Evolutionary conservation across 2,888 invertebrate genomes (phyloP), one percentile per base, ranked within the genome.

Genomic region (Pelosia muscerda): DNA sequence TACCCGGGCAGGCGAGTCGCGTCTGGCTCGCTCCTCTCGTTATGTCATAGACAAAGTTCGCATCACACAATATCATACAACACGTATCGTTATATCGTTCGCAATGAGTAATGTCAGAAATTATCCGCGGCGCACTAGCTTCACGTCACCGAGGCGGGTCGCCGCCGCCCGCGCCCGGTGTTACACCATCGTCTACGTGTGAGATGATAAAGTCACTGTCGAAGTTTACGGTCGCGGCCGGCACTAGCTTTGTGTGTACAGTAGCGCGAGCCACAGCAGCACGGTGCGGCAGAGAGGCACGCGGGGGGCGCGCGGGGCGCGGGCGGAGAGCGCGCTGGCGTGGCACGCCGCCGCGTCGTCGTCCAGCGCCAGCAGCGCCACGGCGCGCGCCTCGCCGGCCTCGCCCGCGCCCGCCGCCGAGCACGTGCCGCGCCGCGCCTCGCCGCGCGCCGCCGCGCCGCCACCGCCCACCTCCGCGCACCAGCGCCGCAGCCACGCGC

Each of bases 401-500:
- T n/a, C n/a, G 89, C 85, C 80, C 90, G 90, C 66, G 38, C 60
- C 61, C n/a, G 49, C n/a, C 0, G 6, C 54, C 90, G 86, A 56
- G 81, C 90, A 63, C 63, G 53, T 31, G 23, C 87, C 66, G 66
- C 54, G 66, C 79, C 76, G 75, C 83, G 83, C 58, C 82, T 83
- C 42, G 4, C 4, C 31, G 10, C 90, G 87, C 60, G 81, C 90
- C 87, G 65, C 68, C 31, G 65, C 81, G 75, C 74, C 83, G 83
- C 58, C 83, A 81, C 53, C 98, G 91, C 74, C 98, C 92, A 82
- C 98, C 92, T 98, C 98, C 97, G 85, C 97, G 96, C 67, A 97
- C 98, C 98, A 98, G 68, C 98, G 95, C 56, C 98, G 95, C 81
- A 98, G 92, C 98, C 98, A 98, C 78, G 97, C 96, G 53, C 98